Conservation (phyloP, 2,113 vertebrate genomes). For the Hippotragus niger region DNA sequence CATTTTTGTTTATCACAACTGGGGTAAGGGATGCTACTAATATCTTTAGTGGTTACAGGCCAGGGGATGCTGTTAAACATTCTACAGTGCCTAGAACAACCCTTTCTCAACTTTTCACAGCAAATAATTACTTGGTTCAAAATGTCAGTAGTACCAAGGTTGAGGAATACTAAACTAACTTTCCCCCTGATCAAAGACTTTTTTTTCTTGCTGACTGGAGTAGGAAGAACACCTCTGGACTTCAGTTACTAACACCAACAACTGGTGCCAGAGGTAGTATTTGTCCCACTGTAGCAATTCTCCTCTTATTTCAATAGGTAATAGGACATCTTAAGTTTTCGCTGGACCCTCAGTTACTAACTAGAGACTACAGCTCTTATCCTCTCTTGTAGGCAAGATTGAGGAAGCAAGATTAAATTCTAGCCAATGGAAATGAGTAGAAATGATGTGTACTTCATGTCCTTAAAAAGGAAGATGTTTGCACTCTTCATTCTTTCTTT, state of each 20-base stretch:
- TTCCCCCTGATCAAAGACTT: not conserved
- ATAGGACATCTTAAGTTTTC: not conserved
- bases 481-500: not conserved
- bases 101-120: not conserved
- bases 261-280: not conserved
- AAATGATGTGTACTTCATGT: not conserved
- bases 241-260: not conserved
- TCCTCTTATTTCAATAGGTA: not conserved
- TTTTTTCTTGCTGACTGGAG: not conserved
- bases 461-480: not conserved
- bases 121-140: not conserved
- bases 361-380: not conserved
- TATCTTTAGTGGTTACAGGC: not conserved
- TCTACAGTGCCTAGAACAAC: not conserved
- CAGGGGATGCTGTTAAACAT: not conserved
- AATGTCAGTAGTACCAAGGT: not conserved
- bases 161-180: not conserved
- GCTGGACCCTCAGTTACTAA: not conserved
- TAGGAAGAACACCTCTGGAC: not conserved
- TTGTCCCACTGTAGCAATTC: not conserved
- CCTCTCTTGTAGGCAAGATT: not conserved
- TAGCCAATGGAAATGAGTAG: not conserved
- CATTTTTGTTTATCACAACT: not conserved
- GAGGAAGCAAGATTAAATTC: not conserved
- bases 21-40: not conserved